Conservation (phyloP, 53 echinoderm and acorn worm species). For the Actinopyga echinites region DNA sequence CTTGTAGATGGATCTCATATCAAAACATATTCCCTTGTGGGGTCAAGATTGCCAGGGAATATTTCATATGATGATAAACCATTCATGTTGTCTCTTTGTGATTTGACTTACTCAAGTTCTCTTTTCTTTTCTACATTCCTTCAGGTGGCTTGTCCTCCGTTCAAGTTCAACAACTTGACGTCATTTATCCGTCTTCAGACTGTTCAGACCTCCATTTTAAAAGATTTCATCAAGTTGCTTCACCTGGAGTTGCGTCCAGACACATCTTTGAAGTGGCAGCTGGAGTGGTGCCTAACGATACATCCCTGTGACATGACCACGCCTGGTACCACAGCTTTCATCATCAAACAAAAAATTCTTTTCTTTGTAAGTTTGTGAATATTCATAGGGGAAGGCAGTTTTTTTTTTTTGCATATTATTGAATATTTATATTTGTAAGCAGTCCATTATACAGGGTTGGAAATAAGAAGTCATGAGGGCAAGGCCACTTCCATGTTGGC, state of each 20-base stretch:
- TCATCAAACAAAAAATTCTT: slow-evolving; percentile 90
- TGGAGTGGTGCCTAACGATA: slow-evolving; percentile 92
- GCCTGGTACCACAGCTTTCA: slow-evolving; percentile 77
- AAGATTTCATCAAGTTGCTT: slow-evolving; percentile 84
- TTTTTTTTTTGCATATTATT: too few relatives aligned
- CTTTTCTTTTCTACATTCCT: not conserved
- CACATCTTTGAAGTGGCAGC: slow-evolving; percentile 76
- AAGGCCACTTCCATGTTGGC: too few relatives aligned
- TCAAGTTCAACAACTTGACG: slow-evolving; percentile 76
- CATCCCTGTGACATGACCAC: slow-evolving; percentile 67
- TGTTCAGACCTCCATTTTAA: slow-evolving; percentile 68
- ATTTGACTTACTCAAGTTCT: too few relatives aligned
- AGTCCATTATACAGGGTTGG: too few relatives aligned
- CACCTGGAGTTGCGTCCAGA: slow-evolving; percentile 82
- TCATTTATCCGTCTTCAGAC: slow-evolving; percentile 79
- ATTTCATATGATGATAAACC: too few relatives aligned
- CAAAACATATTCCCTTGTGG: too few relatives aligned
- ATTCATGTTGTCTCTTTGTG: too few relatives aligned
- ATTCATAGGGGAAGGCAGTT: too few relatives aligned
- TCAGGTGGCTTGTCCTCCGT: slow-evolving; percentile 95
- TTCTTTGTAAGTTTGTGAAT: slow-evolving; percentile 82
- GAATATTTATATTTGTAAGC: too few relatives aligned
- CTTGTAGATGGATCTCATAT: too few relatives aligned
- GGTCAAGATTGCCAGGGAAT: too few relatives aligned
- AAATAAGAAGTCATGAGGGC: too few relatives aligned